Evolutionary conservation across 1,140 invertebrate genomes (phyloP), one percentile per base, ranked within the genome.

Genomic region (Drosophila lowei): DNA sequence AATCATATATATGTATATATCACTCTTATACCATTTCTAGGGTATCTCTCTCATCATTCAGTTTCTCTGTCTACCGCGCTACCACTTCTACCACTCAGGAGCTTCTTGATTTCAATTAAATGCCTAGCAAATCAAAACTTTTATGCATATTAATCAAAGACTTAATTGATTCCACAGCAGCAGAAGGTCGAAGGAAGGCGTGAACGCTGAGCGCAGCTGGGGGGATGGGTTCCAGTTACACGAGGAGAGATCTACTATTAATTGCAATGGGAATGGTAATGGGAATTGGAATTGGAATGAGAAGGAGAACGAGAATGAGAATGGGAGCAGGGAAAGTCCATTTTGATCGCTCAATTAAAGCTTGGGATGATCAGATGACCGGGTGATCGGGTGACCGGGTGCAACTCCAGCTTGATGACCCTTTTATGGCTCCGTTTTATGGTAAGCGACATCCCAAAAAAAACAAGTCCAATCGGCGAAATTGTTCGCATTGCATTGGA

Each of bases 341-440:
- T 59, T 34, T 79, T 79, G 72, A 84, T 84, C 56, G 79, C 71
- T 83, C 61, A 79, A 75, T 83, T 83, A 30, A 61, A 5, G 50
- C 43, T 48, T 55, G 61, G 61, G 42, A 67, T 28, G 28, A 4
- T 11, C 9, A 21, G 58, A 30, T 18, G 11, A 43, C 42, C 16
- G 11, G 9, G 3, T 3, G 9, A 9, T 34, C 34, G 28, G 23
- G 3, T 3, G 9, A 9, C 11, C 34, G 28, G 23, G 34, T 47
- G 62, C 50, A 56, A 48, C 67, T 42, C 23, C 43, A 61, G 50
- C 53, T 78, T 38, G 7, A 15, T 49, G 34, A 38, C 34, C 34
- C 34, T 73, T 43, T 54, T 34, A 68, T 11, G 34, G 25, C 6
- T 21, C 49, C 58, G 59, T 59, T 75, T 75, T 65, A 66, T 77